These are phyloP conservation scores for Nymphalis c-album DNA, from an alignment of 2,888 invertebrate species.

Conservation along the genomic window DNA sequence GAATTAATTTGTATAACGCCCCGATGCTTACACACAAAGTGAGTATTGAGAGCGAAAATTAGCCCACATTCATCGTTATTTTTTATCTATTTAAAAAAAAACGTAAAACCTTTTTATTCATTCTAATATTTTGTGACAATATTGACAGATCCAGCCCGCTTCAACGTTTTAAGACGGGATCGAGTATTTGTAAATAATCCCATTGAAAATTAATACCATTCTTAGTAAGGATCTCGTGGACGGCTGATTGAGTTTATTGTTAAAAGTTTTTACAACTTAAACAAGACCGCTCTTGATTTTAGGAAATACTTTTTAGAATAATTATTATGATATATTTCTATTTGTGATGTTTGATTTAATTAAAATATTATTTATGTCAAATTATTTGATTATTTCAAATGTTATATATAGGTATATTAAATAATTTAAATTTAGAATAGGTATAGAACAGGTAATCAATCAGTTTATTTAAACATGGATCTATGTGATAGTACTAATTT, in stretches of 20 bases:
- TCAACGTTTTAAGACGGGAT: slow-evolving; percentile 52
- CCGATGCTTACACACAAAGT: slow-evolving; percentile 75
- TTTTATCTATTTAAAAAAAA: slow-evolving; percentile 42
- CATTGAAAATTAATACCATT: slow-evolving; percentile 77
- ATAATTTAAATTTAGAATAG: too few species aligned
- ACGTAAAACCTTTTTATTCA: slow-evolving; percentile 43
- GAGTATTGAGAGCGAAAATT: slow-evolving; percentile 78
- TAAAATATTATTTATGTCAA: not conserved
- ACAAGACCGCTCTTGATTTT: slow-evolving; percentile 58
- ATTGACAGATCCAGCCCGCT: slow-evolving; percentile 74
- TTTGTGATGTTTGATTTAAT: slow-evolving; percentile 10
- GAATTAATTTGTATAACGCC: slow-evolving; percentile 79
- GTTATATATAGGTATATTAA: too few species aligned
- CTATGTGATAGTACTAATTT: too few species aligned
- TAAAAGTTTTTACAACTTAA: slow-evolving; percentile 59
- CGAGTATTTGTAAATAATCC: slow-evolving; percentile 78
- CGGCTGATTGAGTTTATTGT: slow-evolving; percentile 76
- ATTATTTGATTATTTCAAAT: not conserved
- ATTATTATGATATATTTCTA: slow-evolving; percentile 17
- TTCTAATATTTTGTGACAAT: slow-evolving; percentile 76
- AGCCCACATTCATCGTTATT: slow-evolving; percentile 72
- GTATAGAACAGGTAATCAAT: too few species aligned
- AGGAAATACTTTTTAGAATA: slow-evolving; percentile 49
- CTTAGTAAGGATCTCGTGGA: slow-evolving; percentile 52
- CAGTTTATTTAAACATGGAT: too few species aligned